phyloP scores from a whole-genome alignment of 2,113 vertebrate genomes.

The Cacatua alba region DNA sequence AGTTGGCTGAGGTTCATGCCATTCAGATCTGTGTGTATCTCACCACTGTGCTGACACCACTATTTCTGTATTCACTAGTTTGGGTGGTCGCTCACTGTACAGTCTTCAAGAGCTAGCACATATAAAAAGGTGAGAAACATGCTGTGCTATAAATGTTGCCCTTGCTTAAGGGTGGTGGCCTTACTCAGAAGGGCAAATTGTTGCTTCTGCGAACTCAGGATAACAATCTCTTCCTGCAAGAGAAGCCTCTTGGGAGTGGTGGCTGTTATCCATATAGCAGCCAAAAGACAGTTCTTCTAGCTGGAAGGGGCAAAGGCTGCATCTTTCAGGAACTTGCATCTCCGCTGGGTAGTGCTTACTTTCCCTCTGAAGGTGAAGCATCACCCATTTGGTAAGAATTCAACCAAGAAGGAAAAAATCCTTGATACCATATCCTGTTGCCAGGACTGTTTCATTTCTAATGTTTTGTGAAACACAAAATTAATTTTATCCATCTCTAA shows the following conservation, averaged over 20 bases:
- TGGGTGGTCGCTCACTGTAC: not conserved
- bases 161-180: not conserved
- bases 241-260: not conserved
- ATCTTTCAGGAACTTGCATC: not conserved
- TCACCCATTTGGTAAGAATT: not conserved
- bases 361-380: not conserved
- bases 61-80: not conserved
- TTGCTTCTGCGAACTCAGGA: not conserved
- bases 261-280: not conserved
- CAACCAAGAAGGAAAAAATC: not conserved
- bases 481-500: not conserved
- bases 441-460: not conserved
- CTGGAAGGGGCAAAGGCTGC: not conserved
- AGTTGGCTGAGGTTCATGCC: not conserved
- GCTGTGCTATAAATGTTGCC: not conserved
- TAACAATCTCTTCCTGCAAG: not conserved
- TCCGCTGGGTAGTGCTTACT: not conserved
- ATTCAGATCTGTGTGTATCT: not conserved
- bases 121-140: not conserved
- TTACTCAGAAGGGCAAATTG: not conserved
- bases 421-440: not conserved
- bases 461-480: not conserved
- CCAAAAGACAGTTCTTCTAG: not conserved
- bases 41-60: not conserved
- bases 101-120: not conserved